Conservation (phyloP, 2,113 vertebrate genomes). For the Saiga tatarica region DNA sequence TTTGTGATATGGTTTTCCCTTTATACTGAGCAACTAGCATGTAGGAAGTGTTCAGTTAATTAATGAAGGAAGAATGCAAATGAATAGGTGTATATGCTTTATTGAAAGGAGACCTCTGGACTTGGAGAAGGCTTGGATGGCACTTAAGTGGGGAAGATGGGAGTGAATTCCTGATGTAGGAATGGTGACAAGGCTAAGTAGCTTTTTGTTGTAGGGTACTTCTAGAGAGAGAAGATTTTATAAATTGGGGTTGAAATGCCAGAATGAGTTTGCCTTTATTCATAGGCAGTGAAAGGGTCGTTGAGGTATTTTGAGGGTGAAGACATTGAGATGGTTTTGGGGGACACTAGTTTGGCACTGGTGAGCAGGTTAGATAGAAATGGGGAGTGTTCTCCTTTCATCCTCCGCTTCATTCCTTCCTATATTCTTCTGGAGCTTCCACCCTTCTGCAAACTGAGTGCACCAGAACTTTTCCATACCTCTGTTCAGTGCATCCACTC, state of each 20-base stretch:
- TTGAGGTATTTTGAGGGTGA: background rate
- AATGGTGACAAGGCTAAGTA: background rate
- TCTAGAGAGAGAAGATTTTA: background rate
- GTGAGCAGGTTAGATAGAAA: background rate
- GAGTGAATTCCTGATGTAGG: background rate
- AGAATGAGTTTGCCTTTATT: background rate
- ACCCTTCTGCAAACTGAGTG: background rate
- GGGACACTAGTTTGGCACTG: background rate
- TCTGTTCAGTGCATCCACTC: background rate
- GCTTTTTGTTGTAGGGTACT: background rate
- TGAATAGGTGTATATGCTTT: background rate
- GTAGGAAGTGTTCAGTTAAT: background rate
- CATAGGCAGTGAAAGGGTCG: background rate
- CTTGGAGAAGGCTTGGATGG: background rate
- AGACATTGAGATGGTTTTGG: background rate
- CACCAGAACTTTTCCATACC: background rate
- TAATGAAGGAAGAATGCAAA: background rate
- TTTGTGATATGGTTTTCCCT: background rate
- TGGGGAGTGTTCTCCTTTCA: background rate
- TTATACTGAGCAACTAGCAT: background rate
- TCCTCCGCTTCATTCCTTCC: background rate
- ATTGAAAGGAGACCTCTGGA: background rate
- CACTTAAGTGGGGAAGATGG: background rate
- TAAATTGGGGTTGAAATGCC: background rate
- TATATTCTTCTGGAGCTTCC: background rate